These are phyloP conservation scores for Brachypterus glaber DNA, from an alignment of 2,888 invertebrate species.

Conservation along the genomic window DNA sequence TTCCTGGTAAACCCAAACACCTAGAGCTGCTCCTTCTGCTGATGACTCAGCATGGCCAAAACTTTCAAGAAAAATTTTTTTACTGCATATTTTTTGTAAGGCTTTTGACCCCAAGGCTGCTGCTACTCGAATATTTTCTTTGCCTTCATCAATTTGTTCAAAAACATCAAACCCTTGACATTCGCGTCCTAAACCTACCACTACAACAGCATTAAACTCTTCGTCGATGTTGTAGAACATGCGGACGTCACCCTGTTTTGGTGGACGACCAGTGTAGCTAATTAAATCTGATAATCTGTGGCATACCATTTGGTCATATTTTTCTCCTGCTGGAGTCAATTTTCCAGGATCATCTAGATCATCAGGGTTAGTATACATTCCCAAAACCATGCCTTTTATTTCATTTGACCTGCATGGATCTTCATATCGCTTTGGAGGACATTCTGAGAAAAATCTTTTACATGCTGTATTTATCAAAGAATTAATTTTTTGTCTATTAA, in stretches of 20 bases:
- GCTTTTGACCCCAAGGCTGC: constrained; percentile 52
- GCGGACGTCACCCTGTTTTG: constrained; percentile 47
- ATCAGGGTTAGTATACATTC: constrained; percentile 52
- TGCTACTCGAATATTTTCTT: constrained; percentile 64
- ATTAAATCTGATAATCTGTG: constrained; percentile 48
- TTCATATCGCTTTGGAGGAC: constrained; percentile 9
- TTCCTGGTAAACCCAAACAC: constrained; percentile 62
- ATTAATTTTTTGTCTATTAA: too few species aligned
- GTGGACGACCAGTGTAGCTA: constrained; percentile 40
- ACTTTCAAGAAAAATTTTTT: constrained; percentile 58
- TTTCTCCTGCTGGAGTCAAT: constrained; percentile 52
- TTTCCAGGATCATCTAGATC: constrained; percentile 47
- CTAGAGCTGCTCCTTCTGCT: constrained; percentile 66
- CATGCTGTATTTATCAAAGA: too few species aligned
- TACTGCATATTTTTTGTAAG: constrained; percentile 46
- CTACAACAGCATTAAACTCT: constrained; percentile 55
- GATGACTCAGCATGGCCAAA: constrained; percentile 70
- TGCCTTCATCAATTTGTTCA: constrained; percentile 64
- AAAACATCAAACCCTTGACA: constrained; percentile 55
- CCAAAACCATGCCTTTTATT: constrained; percentile 49
- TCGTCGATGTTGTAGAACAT: constrained; percentile 56
- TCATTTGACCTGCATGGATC: constrained; percentile 29
- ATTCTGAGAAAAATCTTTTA: too few species aligned
- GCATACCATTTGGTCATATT: constrained; percentile 47
- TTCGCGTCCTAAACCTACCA: constrained; percentile 65